A percentile compares a stretch with the other conserved stretches of the same genome.
phyloP scores from a whole-genome alignment of 2,888 invertebrate species.

The Oasisia sp. region DNA sequence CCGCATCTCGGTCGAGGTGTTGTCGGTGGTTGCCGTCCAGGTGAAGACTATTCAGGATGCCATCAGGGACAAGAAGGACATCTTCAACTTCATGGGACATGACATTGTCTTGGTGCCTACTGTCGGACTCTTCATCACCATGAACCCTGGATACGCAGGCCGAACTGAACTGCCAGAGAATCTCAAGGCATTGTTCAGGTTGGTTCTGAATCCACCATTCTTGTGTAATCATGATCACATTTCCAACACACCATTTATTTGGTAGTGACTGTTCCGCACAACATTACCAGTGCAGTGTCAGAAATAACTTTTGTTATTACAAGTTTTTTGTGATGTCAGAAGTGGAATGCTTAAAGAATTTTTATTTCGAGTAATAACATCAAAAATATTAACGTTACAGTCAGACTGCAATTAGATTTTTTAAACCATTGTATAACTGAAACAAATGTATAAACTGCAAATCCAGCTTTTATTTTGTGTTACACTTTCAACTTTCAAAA shows the following conservation, averaged over 20 bases:
- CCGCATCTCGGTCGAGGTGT: slow-evolving; percentile 93
- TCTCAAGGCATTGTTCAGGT: slow-evolving; percentile 66
- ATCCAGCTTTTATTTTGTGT: too few species aligned
- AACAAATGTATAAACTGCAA: too few species aligned
- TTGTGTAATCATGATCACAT: neutral
- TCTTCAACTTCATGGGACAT: slow-evolving; percentile 95
- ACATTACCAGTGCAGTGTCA: neutral
- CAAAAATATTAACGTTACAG: too few species aligned
- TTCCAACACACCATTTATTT: neutral
- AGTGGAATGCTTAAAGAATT: too few species aligned
- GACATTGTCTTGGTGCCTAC: slow-evolving; percentile 83
- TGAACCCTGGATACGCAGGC: slow-evolving; percentile 98
- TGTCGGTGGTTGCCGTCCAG: slow-evolving; percentile 97
- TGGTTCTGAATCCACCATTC: neutral
- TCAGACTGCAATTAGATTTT: too few species aligned
- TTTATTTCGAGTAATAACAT: too few species aligned
- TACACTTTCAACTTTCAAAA: too few species aligned
- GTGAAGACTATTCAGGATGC: slow-evolving; percentile 77
- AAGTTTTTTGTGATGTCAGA: neutral
- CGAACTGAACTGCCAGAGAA: slow-evolving; percentile 70
- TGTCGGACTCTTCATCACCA: slow-evolving; percentile 96
- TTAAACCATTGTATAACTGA: too few species aligned
- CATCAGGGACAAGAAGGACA: slow-evolving; percentile 85
- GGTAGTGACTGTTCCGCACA: neutral
- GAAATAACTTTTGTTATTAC: neutral